Percentiles rank a stretch among this genome's conserved stretches.
Evolutionary conservation across 1,140 invertebrate species (phyloP).

Genomic region (Cryptotermes secundus): DNA sequence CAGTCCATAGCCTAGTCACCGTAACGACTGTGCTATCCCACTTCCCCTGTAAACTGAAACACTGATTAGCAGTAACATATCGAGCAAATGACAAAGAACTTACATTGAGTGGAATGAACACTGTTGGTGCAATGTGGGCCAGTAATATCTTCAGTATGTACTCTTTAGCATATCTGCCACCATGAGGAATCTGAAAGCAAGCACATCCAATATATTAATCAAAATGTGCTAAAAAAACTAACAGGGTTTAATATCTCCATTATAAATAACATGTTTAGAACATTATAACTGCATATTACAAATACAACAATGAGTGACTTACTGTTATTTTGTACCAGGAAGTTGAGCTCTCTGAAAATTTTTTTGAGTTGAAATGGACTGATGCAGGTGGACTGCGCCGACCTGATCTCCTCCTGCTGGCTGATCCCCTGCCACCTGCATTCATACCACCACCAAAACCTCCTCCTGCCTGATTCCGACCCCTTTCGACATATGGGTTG

Average conservation of each 20-base stretch:
- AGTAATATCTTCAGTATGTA: constrained; percentile 60
- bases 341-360: neutral
- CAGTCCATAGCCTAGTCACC: no score
- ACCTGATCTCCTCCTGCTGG: neutral
- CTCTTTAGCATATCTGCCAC: constrained; percentile 70
- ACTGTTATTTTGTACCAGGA: neutral
- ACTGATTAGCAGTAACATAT: no score
- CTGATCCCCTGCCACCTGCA: neutral
- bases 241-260: no score
- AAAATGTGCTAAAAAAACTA: neutral
- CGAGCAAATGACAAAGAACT: constrained; percentile 35
- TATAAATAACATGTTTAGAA: no score
- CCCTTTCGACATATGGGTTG: neutral
- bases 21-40: no score
- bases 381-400: neutral
- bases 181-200: constrained; percentile 62
- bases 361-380: neutral
- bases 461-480: no score
- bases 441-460: no score
- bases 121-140: constrained; percentile 59
- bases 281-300: no score
- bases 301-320: neutral
- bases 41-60: no score
- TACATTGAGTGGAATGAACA: constrained; percentile 63
- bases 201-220: no score